Base-by-base conservation (phyloP, 2,797 vertebrate species). In the Carapus acus region DNA sequence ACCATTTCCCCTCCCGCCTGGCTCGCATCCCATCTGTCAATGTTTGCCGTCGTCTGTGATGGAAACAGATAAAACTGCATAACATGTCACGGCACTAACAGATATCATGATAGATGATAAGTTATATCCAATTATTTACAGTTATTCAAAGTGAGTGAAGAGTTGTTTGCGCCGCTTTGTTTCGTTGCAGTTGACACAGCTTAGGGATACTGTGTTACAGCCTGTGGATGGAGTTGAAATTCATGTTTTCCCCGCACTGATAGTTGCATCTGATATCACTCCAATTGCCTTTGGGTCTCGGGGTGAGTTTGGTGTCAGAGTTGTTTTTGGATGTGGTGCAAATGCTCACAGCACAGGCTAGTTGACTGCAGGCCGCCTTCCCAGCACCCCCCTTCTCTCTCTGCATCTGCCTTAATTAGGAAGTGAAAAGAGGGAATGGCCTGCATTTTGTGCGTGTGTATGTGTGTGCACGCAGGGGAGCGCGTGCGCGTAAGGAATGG, bases 381-480 rank as follows among this genome's bases (percentile, higher is more conserved):
- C 38, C 24, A 40, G 23, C 22, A 33, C 37, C 42, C 21, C 22
- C 36, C n/a, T 49, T 38, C 56, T 43, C 4, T 39, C 48, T 49
- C 51, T 46, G 17, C 27, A 42, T 67, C 61, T 83, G 82, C 80
- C 85, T 83, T 84, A 85, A 84, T 84, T 85, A 78, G 83, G 83
- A 81, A 82, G 55, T 76, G 41, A 44, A 66, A 61, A 65, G 57
- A 38, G 44, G 61, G 56, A 78, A 54, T 53, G 19, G 63, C 36
- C 59, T 64, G 41, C 60, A 71, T 74, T 62, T 54, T 66, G 31
- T 64, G 49, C 62, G 49, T 64, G 36, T 74, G 64, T 63, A 14
- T 49, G 58, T 57, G 23, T n/a, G n/a, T n/a, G n/a, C n/a, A n/a
- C n/a, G n/a, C n/a, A n/a, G n/a, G n/a, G n/a, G n/a, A n/a, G n/a